Percentiles rank a stretch among this genome's conserved stretches.
Conservation (phyloP, 2,113 vertebrate species). For the Rhodinocichla rosea region DNA sequence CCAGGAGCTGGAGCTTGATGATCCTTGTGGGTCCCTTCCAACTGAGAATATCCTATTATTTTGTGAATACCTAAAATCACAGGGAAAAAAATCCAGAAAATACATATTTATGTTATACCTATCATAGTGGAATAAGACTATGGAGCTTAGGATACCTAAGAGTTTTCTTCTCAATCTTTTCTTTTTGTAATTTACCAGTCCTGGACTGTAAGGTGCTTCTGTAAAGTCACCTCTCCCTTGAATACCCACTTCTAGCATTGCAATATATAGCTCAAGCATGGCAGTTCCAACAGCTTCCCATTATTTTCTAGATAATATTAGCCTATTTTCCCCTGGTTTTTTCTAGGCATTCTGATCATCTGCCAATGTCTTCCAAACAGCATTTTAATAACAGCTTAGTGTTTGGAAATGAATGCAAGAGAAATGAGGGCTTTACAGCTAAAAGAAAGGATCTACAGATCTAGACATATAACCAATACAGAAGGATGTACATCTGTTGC, state of each 20-base stretch:
- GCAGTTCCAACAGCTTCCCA: not conserved
- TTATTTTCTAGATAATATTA: not conserved
- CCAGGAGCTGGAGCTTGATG: not conserved
- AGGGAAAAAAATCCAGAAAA: not conserved
- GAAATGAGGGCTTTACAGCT: not conserved
- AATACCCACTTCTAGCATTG: not conserved
- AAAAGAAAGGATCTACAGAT: not conserved
- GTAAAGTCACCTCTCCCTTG: not conserved
- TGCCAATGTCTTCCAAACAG: not conserved
- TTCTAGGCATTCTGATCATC: not conserved
- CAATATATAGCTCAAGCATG: not conserved
- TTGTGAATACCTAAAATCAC: not conserved
- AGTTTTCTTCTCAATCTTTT: not conserved
- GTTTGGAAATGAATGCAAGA: not conserved
- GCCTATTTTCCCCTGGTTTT: not conserved
- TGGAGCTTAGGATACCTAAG: too few species aligned
- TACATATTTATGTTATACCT: not conserved
- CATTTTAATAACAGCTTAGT: not conserved
- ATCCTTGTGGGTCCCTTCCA: not conserved
- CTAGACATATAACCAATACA: not conserved
- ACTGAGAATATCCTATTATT: not conserved
- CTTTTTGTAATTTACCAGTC: not conserved
- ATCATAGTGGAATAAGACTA: not conserved
- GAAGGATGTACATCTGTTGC: not conserved
- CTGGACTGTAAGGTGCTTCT: not conserved